These are phyloP conservation scores for Branchipolynoe longqiensis DNA, from an alignment of 2,888 invertebrate genomes.

Conservation along the genomic window DNA sequence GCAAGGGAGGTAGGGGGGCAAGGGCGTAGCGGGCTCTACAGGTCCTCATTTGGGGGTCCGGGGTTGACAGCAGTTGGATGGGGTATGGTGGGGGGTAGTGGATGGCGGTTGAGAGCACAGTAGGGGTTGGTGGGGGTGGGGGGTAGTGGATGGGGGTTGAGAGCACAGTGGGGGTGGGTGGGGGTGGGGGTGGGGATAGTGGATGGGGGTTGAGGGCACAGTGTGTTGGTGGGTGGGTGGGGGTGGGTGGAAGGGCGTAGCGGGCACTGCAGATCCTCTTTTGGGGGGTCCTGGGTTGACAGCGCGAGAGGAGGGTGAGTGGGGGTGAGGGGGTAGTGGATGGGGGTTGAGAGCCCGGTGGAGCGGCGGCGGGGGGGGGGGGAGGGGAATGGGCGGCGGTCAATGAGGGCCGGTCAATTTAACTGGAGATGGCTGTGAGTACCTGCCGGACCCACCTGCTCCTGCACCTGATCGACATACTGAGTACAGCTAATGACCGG, in stretches of 20 bases:
- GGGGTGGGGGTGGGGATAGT: not conserved
- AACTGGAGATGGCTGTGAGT: constrained; percentile 22
- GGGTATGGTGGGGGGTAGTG: no score
- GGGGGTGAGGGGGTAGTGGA: not conserved
- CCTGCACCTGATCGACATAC: constrained; percentile 22
- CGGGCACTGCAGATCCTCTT: no score
- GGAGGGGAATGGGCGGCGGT: constrained; percentile 15
- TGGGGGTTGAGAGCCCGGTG: not conserved
- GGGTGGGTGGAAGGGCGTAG: not conserved
- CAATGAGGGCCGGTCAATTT: no score
- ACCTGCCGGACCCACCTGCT: constrained; percentile 13
- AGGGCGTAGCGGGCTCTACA: not conserved
- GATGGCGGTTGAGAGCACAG: no score
- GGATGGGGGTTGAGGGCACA: not conserved
- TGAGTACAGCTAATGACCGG: constrained; percentile 21
- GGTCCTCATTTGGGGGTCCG: no score
- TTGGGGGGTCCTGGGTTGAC: no score
- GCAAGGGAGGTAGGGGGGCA: no score
- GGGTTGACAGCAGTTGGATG: no score
- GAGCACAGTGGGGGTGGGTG: constrained; percentile 26
- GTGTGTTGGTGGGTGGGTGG: constrained; percentile 12
- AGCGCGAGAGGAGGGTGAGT: no score
- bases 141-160: no score
- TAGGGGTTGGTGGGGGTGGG: no score
- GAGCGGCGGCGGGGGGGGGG: not conserved